These are phyloP conservation scores for Micropoecilia bifurca DNA, from an alignment of 2,797 vertebrate species.

Conservation along the genomic window DNA sequence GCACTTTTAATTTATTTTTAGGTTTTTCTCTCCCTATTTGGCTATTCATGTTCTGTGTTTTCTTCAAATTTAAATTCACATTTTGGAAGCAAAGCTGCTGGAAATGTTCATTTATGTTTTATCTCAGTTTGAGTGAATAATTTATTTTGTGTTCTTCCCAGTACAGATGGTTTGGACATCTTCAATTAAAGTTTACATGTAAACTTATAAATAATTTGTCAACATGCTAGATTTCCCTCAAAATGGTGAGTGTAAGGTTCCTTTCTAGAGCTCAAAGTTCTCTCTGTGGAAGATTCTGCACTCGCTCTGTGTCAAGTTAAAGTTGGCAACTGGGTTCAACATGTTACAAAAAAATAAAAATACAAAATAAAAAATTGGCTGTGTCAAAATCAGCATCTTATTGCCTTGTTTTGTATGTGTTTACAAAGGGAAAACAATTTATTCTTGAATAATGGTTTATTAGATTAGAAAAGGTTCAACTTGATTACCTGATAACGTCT, in stretches of 20 bases:
- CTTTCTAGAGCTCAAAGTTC: not conserved
- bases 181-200: not conserved
- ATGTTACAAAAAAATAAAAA: not conserved
- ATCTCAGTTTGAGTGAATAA: not conserved
- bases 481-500: too few relatives aligned
- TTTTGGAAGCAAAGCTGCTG: not conserved
- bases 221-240: not conserved
- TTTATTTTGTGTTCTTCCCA: not conserved
- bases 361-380: too few relatives aligned
- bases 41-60: not conserved
- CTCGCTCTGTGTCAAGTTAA: not conserved
- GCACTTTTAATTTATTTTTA: not conserved
- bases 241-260: not conserved
- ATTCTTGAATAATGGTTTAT: too few relatives aligned
- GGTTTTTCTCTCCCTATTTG: not conserved
- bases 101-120: not conserved
- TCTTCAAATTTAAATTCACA: not conserved
- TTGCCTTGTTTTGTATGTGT: too few relatives aligned
- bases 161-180: not conserved
- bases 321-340: not conserved
- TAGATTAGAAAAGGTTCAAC: too few relatives aligned
- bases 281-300: not conserved
- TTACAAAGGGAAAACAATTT: too few relatives aligned
- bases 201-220: not conserved
- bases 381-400: not conserved